Conservation (phyloP, 1,140 invertebrate species). For the Geopemphigus sp. region DNA sequence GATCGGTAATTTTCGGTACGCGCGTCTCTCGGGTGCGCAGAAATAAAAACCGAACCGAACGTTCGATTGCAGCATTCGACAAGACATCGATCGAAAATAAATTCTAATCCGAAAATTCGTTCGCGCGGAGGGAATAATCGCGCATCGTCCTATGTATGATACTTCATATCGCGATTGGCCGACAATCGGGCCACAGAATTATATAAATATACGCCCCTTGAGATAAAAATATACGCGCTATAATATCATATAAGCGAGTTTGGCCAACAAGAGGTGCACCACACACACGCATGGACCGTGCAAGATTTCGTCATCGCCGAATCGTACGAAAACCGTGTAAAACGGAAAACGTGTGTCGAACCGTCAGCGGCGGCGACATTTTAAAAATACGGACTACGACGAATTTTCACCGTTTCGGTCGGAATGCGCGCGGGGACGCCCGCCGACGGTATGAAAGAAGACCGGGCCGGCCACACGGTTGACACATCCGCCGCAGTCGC, state of each 20-base stretch:
- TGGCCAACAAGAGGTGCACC: neutral
- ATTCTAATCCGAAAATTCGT: neutral
- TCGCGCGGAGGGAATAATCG: neutral
- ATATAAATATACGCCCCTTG: neutral
- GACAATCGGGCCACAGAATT: neutral
- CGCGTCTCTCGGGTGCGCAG: no score
- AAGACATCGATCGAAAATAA: no score
- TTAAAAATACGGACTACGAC: conserved; percentile 15
- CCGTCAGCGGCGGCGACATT: neutral
- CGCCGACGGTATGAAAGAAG: neutral
- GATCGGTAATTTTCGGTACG: no score
- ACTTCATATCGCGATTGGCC: neutral
- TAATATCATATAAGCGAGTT: neutral
- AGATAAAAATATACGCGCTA: neutral
- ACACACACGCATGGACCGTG: neutral
- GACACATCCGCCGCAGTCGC: conserved; percentile 23
- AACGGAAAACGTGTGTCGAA: conserved; percentile 5
- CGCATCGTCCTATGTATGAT: no score
- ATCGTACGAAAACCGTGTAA: neutral
- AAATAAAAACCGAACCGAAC: no score
- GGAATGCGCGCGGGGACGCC: neutral
- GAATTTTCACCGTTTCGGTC: conserved; percentile 6
- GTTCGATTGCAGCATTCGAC: no score
- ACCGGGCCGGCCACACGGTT: neutral
- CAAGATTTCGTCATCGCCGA: neutral